Conservation (phyloP, 2,888 invertebrate genomes). For the Erebia palarica region DNA sequence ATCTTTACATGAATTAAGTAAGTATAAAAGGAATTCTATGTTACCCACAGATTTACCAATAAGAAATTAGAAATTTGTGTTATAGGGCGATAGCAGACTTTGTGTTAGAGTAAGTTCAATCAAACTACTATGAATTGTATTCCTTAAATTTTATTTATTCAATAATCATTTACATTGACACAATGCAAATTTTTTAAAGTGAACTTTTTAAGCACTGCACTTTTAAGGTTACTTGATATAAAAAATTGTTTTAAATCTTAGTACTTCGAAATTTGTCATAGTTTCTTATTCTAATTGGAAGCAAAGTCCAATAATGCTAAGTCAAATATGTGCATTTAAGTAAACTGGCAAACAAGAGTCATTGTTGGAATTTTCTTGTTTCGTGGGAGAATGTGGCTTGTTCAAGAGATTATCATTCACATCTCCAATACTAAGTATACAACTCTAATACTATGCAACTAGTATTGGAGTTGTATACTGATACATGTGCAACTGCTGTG, state of each 20-base stretch:
- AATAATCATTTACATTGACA: conserved; percentile 1
- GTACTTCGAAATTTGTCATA: neutral
- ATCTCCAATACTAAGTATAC: no score
- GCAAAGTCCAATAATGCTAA: neutral
- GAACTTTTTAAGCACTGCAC: conserved; percentile 11
- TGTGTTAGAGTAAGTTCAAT: conserved; percentile 18
- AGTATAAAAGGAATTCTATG: neutral
- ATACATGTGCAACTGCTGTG: no score
- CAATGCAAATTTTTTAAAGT: conserved; percentile 11
- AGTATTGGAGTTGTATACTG: no score
- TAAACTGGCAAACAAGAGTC: neutral
- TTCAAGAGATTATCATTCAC: no score
- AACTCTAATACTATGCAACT: no score
- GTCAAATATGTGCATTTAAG: neutral
- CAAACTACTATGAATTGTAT: neutral
- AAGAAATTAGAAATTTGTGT: conserved; percentile 21
- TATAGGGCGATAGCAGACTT: conserved; percentile 22
- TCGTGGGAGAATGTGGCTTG: no score
- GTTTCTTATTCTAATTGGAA: neutral
- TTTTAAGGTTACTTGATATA: neutral
- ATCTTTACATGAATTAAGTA: neutral
- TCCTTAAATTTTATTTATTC: neutral
- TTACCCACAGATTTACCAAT: neutral
- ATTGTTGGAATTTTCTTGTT: no score
- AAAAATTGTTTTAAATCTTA: neutral